phyloP scores from a whole-genome alignment of 2,888 invertebrate species.

The Graphium colonna region DNA sequence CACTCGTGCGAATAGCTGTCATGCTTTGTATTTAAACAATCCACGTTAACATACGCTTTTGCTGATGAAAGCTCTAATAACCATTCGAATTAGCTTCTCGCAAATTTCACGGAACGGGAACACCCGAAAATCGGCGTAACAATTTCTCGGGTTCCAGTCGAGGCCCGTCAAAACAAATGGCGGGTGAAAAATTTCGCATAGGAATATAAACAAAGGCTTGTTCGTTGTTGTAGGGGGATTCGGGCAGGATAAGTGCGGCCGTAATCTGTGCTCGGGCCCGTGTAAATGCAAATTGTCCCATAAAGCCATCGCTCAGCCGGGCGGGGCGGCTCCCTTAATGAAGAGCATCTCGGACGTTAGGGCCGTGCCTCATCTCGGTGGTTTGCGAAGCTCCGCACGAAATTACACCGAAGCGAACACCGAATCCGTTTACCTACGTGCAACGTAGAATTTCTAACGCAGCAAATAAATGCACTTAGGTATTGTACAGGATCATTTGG shows the following conservation, averaged over 20 bases:
- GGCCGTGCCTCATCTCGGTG: slow-evolving; percentile 69
- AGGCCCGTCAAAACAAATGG: slow-evolving; percentile 71
- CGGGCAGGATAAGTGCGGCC: slow-evolving; percentile 73
- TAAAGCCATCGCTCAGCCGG: slow-evolving; percentile 64
- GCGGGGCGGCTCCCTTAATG: slow-evolving; percentile 55
- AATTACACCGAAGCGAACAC: slow-evolving; percentile 53
- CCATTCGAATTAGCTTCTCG: no score
- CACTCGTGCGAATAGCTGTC: neutral
- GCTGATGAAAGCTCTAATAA: no score
- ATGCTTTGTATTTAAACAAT: neutral
- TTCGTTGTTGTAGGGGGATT: slow-evolving; percentile 52
- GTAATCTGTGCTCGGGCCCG: slow-evolving; percentile 76
- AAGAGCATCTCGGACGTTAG: slow-evolving; percentile 66
- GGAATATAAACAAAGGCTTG: slow-evolving; percentile 74
- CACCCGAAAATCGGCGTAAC: slow-evolving; percentile 25
- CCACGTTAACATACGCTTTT: no score
- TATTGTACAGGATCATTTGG: no score
- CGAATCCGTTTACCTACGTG: slow-evolving; percentile 43
- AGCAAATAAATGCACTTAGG: neutral
- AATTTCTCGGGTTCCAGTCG: slow-evolving; percentile 49
- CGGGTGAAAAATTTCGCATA: slow-evolving; percentile 65
- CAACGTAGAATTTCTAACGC: neutral
- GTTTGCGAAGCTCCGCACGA: slow-evolving; percentile 57
- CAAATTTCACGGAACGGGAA: no score
- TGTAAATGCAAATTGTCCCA: slow-evolving; percentile 80